Conservation (phyloP, 2,113 vertebrate genomes). For the Rhipidura dahli region DNA sequence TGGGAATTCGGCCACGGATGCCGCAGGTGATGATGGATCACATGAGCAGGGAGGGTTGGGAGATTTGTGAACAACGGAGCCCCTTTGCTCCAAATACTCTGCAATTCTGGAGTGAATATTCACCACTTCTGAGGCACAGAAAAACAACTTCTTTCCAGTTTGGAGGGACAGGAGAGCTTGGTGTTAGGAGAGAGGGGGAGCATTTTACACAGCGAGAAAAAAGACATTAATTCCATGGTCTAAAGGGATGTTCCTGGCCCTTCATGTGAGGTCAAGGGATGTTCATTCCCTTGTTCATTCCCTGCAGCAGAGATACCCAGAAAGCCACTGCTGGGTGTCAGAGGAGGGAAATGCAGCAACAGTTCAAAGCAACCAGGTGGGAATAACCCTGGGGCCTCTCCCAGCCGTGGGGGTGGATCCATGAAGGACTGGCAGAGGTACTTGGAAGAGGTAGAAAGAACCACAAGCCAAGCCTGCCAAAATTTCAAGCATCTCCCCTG, state of each 20-base stretch:
- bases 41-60: background rate
- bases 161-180: background rate
- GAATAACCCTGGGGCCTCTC: background rate
- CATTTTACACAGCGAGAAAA: background rate
- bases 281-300: no score
- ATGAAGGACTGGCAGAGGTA: background rate
- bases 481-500: background rate
- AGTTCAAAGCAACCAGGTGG: background rate
- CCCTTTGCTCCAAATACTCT: background rate
- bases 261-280: background rate
- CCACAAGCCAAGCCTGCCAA: background rate
- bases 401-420: background rate
- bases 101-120: background rate
- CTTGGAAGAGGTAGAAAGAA: background rate
- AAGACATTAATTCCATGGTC: background rate
- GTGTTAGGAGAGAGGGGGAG: fast-evolving
- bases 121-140: background rate
- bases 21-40: background rate
- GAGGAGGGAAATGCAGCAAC: background rate
- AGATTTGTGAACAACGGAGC: background rate
- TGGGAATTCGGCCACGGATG: background rate
- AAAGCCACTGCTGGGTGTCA: background rate
- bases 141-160: background rate
- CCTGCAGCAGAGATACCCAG: fast-evolving
- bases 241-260: background rate